Percentiles rank a stretch among this genome's conserved stretches.
Evolutionary conservation across 92 coral and sea anemone species (phyloP).

Genomic region (Epizoanthus scotinus): DNA sequence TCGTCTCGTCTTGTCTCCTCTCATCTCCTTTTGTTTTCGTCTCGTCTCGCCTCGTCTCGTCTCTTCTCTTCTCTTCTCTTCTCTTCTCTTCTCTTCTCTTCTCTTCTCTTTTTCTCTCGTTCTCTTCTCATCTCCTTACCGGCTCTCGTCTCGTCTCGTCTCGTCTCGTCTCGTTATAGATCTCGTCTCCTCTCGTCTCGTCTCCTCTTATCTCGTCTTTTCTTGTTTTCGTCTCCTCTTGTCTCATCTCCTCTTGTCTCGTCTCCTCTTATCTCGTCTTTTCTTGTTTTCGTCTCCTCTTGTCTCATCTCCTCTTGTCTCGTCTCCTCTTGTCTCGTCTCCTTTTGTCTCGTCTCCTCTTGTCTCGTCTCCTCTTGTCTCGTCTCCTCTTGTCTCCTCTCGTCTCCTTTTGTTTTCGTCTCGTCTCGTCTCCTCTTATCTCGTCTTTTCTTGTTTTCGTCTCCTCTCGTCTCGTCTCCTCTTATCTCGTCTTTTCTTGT

Average conservation of each 20-base stretch:
- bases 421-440: background rate
- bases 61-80: background rate
- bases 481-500: too few relatives aligned
- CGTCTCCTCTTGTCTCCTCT: too few relatives aligned
- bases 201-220: background rate
- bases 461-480: background rate
- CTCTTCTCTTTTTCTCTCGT: background rate
- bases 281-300: background rate
- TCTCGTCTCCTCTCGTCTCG: background rate
- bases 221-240: background rate
- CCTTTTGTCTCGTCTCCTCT: too few relatives aligned
- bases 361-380: too few relatives aligned
- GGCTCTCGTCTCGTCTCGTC: background rate
- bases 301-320: background rate
- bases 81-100: background rate
- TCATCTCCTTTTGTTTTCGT: constrained; percentile 1
- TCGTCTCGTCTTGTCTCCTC: background rate
- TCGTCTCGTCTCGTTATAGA: background rate
- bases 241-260: too few relatives aligned
- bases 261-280: background rate
- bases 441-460: background rate
- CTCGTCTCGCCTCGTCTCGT: background rate
- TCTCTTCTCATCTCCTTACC: background rate
- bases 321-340: too few relatives aligned
- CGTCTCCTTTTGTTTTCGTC: too few relatives aligned